phyloP scores from a whole-genome alignment of 2,113 vertebrate species.

The Suricata suricatta region DNA sequence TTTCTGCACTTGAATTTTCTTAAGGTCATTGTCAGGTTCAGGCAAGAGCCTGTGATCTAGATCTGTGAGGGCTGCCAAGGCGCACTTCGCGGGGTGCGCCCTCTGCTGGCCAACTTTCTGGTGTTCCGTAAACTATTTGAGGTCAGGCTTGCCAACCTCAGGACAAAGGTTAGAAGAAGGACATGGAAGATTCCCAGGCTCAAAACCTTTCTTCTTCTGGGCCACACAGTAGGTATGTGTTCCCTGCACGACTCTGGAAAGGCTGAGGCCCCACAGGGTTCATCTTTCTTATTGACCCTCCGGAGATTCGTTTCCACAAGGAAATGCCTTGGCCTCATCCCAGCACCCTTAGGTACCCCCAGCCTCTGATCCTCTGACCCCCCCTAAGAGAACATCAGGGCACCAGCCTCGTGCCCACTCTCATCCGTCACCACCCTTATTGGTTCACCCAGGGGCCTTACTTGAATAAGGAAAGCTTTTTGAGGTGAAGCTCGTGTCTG shows the following conservation, averaged over 20 bases:
- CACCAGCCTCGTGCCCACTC: accelerated
- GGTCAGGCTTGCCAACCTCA: neutral
- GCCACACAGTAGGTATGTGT: neutral
- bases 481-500: accelerated
- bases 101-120: neutral
- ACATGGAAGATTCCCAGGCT: neutral
- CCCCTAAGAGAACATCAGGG: neutral
- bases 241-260: neutral
- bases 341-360: neutral
- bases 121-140: neutral
- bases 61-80: accelerated
- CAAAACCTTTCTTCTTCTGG: neutral
- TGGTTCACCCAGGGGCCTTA: neutral
- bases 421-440: neutral
- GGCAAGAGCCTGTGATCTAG: neutral
- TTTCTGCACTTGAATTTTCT: neutral
- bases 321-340: neutral
- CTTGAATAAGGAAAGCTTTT: neutral
- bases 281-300: neutral
- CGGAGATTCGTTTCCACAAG: neutral
- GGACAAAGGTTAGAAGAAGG: neutral
- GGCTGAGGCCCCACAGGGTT: neutral
- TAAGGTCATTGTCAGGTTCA: neutral
- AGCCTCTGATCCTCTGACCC: neutral
- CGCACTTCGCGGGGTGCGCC: accelerated